These are phyloP conservation scores for Polylopha cassiicola DNA, from an alignment of 2,888 invertebrate genomes.

Conservation along the genomic window DNA sequence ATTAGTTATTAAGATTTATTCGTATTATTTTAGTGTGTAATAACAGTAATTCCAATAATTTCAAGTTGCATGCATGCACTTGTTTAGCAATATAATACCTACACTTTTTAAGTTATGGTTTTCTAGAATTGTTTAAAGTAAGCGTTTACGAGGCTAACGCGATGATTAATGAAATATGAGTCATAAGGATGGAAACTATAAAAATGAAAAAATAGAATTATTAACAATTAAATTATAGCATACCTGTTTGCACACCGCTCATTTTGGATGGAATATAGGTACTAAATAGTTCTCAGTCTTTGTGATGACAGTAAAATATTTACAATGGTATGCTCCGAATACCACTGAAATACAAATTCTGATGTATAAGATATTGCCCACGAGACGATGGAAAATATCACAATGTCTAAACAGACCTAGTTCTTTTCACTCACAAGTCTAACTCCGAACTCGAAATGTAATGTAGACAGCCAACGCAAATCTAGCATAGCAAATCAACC, in stretches of 20 bases:
- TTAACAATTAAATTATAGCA: conserved; percentile 26
- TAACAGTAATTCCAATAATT: no score
- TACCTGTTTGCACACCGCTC: conserved; percentile 67
- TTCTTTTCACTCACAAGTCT: conserved; percentile 1
- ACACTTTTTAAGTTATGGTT: no score
- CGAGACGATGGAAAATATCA: conserved; percentile 11
- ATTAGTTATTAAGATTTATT: no score
- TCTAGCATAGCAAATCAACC: conserved; percentile 6
- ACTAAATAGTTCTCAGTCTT: conserved; percentile 18
- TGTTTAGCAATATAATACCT: no score
- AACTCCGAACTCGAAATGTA: conserved; percentile 4
- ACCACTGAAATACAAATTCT: conserved; percentile 7
- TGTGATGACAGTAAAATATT: conserved; percentile 7
- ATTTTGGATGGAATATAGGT: conserved; percentile 34
- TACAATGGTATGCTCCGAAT: conserved; percentile 12
- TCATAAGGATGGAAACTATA: no score
- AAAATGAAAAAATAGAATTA: neutral
- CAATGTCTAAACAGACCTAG: conserved; percentile 9
- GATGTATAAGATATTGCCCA: conserved; percentile 7
- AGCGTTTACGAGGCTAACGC: no score
- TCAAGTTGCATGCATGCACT: no score
- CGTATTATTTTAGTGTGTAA: no score
- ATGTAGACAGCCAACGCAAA: conserved; percentile 10
- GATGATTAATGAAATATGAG: no score
- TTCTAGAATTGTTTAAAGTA: no score